Conservation (phyloP, 2,888 invertebrate genomes). For the Drosophila picticornis region DNA sequence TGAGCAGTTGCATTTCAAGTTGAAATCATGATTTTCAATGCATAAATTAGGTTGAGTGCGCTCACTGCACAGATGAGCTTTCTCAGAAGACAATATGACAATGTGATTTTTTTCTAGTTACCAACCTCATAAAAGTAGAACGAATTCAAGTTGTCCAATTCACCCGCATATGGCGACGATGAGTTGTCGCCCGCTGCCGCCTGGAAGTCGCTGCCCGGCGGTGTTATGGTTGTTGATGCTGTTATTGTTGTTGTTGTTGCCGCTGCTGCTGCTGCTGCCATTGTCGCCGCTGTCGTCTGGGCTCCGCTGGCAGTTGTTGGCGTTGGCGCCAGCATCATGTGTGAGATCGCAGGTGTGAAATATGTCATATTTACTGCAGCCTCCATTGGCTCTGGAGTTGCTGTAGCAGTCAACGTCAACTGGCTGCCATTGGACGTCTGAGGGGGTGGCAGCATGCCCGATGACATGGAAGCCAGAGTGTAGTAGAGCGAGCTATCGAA, state of each 20-base stretch:
- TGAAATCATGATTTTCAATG: constrained; percentile 33
- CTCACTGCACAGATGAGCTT: constrained; percentile 20
- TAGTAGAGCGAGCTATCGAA: constrained; percentile 71
- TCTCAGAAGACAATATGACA: constrained; percentile 10
- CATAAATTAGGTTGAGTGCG: constrained; percentile 55
- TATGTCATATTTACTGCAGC: constrained; percentile 71
- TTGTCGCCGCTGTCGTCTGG: constrained; percentile 75
- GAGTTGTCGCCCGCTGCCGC: constrained; percentile 46
- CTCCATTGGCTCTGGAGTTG: constrained; percentile 29
- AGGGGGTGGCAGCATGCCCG: constrained; percentile 50
- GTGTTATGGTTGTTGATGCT: constrained; percentile 37
- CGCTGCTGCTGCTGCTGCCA: constrained; percentile 63
- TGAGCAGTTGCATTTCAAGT: constrained; percentile 31
- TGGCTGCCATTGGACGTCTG: constrained; percentile 57
- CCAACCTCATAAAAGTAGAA: constrained; percentile 85
- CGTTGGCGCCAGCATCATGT: constrained; percentile 82
- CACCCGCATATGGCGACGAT: constrained; percentile 54
- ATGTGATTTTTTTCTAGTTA: constrained; percentile 9
- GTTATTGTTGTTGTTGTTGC: constrained; percentile 49
- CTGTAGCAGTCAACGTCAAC: constrained; percentile 37
- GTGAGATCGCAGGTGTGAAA: constrained; percentile 81
- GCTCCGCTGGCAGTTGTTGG: constrained; percentile 50
- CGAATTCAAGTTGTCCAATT: constrained; percentile 83
- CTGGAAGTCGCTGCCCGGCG: constrained; percentile 45
- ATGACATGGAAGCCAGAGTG: constrained; percentile 61